Evolutionary conservation across 1,140 invertebrate species (phyloP).

Genomic region (Varroa destructor): DNA sequence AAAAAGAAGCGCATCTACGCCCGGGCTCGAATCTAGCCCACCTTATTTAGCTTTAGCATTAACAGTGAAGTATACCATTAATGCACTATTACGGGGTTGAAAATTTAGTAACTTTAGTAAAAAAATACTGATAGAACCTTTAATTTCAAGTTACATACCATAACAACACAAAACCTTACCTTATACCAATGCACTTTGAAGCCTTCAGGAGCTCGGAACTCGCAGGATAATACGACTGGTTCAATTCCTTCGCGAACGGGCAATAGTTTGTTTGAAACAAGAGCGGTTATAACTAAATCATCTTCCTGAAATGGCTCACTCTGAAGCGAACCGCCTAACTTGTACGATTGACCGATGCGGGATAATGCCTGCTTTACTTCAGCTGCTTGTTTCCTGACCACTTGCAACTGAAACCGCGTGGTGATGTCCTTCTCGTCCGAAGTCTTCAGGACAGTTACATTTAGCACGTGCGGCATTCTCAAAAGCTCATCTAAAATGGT

Average conservation of each 20-base stretch:
- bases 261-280: constrained; percentile 4
- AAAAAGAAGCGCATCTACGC: too few relatives aligned
- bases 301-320: neutral
- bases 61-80: too few relatives aligned
- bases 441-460: neutral
- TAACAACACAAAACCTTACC: neutral
- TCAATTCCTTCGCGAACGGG: constrained; percentile 1
- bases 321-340: too few relatives aligned
- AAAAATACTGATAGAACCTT: too few relatives aligned
- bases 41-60: too few relatives aligned
- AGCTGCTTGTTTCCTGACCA: neutral
- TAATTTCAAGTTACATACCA: too few relatives aligned
- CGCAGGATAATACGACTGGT: constrained; percentile 7
- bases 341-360: too few relatives aligned
- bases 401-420: neutral
- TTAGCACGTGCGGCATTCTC: neutral
- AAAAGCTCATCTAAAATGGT: neutral
- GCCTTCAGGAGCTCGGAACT: neutral
- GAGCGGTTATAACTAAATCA: neutral
- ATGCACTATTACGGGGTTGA: too few relatives aligned
- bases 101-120: too few relatives aligned
- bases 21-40: too few relatives aligned
- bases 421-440: neutral
- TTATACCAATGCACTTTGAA: constrained; percentile 5
- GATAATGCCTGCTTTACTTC: constrained; percentile 3